A percentile compares a stretch with the other conserved stretches of the same genome.
Conservation (phyloP, 2,113 vertebrate genomes). For the Cacatua alba region DNA sequence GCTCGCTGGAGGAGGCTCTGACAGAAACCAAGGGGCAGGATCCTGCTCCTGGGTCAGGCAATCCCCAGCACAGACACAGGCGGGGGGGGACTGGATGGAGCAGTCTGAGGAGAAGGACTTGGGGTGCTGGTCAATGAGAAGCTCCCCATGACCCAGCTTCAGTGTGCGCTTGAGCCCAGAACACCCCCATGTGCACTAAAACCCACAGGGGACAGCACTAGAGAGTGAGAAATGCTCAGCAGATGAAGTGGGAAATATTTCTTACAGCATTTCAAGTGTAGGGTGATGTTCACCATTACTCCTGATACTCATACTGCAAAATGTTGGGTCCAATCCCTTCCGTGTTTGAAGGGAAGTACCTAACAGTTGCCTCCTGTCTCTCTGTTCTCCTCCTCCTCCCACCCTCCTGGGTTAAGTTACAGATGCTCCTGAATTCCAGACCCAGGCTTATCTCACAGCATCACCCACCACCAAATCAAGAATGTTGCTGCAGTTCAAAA, state of each 20-base stretch:
- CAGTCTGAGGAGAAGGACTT: neutral
- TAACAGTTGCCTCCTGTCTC: neutral
- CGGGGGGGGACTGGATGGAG: neutral
- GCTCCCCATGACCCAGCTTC: neutral
- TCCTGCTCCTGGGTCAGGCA: neutral
- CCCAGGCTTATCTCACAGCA: neutral
- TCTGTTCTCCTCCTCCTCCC: neutral
- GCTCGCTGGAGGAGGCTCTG: rapidly evolving
- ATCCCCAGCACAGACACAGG: neutral
- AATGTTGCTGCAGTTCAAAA: rapidly evolving
- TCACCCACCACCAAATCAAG: neutral
- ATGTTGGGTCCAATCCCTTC: neutral
- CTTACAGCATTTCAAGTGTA: neutral
- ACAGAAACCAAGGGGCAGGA: neutral
- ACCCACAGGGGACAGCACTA: neutral
- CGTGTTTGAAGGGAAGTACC: neutral
- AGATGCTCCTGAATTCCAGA: neutral
- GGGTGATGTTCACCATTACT: neutral
- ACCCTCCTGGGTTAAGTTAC: neutral
- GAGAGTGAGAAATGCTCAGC: neutral
- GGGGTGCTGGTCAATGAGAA: neutral
- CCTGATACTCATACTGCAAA: neutral
- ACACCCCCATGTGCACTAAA: neutral
- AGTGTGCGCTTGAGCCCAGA: neutral
- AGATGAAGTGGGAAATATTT: neutral